Percentiles rank a stretch among this genome's conserved stretches.
These are phyloP conservation scores for Lysandra coridon DNA, from an alignment of 2,888 invertebrate species.

Conservation along the genomic window DNA sequence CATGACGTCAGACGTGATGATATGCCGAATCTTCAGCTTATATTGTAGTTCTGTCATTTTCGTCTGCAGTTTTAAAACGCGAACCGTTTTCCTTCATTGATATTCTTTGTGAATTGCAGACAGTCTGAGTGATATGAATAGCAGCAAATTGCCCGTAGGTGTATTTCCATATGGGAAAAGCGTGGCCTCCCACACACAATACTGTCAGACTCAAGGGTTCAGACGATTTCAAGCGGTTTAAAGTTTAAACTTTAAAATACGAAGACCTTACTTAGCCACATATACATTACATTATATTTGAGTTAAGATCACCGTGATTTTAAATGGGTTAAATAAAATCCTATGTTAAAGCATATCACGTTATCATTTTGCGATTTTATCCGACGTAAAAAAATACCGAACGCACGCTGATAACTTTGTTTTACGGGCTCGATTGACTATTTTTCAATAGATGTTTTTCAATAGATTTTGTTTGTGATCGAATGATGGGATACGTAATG, in stretches of 20 bases:
- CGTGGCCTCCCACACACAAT: neutral
- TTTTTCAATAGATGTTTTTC: neutral
- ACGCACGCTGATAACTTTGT: neutral
- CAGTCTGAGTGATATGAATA: neutral
- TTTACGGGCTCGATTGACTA: neutral
- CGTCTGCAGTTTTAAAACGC: neutral
- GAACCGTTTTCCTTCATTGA: neutral
- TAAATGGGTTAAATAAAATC: too few relatives aligned
- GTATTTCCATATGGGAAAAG: neutral
- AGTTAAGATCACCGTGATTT: too few relatives aligned
- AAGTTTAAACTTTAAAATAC: neutral
- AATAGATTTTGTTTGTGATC: neutral
- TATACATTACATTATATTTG: too few relatives aligned
- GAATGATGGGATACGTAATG: neutral
- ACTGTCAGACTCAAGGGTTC: neutral
- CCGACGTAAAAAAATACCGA: too few relatives aligned
- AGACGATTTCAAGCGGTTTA: neutral
- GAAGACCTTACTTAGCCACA: neutral
- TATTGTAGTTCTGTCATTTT: neutral
- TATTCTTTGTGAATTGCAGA: neutral
- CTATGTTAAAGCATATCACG: too few relatives aligned
- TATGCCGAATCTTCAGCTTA: too few relatives aligned
- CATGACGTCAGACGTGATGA: too few relatives aligned
- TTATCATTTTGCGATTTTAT: too few relatives aligned
- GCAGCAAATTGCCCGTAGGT: neutral